Conservation (phyloP, 2,888 invertebrate genomes). For the Tachina lurida region DNA sequence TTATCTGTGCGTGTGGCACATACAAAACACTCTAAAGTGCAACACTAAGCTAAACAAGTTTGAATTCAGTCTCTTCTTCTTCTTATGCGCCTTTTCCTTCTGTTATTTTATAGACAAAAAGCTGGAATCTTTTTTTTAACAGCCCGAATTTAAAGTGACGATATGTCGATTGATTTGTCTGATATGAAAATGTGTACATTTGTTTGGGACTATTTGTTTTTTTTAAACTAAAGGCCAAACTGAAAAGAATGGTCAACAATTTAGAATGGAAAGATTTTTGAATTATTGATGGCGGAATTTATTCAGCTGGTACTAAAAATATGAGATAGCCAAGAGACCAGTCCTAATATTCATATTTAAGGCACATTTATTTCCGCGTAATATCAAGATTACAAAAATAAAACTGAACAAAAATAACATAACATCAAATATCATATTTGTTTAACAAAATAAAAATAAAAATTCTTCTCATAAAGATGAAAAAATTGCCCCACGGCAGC, state of each 20-base stretch:
- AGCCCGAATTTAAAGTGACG: constrained; percentile 54
- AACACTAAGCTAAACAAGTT: constrained; percentile 60
- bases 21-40: constrained; percentile 64
- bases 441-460: too few relatives aligned
- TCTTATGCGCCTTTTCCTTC: not conserved
- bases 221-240: not conserved
- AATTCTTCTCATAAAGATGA: too few relatives aligned
- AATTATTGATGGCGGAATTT: too few relatives aligned
- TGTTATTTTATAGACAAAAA: constrained; percentile 36
- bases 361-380: too few relatives aligned
- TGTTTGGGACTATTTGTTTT: constrained; percentile 12
- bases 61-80: constrained; percentile 12
- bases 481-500: too few relatives aligned
- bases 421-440: too few relatives aligned
- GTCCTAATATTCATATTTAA: too few relatives aligned
- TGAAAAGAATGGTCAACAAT: constrained; percentile 3
- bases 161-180: constrained; percentile 62
- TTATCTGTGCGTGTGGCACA: constrained; percentile 66
- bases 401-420: too few relatives aligned
- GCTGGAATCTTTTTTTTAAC: constrained; percentile 5
- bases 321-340: too few relatives aligned
- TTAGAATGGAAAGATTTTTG: not conserved
- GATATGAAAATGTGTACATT: constrained; percentile 52
- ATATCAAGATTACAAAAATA: too few relatives aligned
- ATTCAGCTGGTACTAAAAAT: too few relatives aligned